Conservation (phyloP, 2,797 vertebrate genomes). For the Xiphophorus birchmanni region DNA sequence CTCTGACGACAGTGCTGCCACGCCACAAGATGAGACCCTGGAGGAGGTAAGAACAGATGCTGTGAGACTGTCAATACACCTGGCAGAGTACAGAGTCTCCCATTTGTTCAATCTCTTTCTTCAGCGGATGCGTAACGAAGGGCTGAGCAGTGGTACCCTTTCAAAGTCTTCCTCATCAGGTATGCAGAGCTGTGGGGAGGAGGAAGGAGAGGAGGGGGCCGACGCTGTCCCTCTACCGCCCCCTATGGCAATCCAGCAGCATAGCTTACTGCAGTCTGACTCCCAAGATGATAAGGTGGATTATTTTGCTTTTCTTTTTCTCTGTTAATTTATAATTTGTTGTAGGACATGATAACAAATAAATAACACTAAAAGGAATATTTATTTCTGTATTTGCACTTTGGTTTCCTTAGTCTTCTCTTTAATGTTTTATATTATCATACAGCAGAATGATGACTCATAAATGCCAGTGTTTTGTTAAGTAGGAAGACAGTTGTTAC, state of each 20-base stretch:
- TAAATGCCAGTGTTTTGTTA: neutral
- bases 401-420: neutral
- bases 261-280: constrained; percentile 95
- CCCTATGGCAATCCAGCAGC: constrained; percentile 99
- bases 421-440: neutral
- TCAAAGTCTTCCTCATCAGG: constrained; percentile 98
- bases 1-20: constrained; percentile 91
- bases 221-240: constrained; percentile 94
- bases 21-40: constrained; percentile 92
- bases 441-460: neutral
- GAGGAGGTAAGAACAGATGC: constrained; percentile 85
- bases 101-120: constrained; percentile 8
- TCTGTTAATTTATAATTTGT: neutral
- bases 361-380: neutral
- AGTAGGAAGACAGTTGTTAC: neutral
- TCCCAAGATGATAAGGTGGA: constrained; percentile 97
- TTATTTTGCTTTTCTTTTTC: neutral
- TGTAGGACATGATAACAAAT: neutral
- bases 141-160: constrained; percentile 95
- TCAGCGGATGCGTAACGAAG: constrained; percentile 93
- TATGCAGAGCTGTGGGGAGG: constrained; percentile 98
- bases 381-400: neutral
- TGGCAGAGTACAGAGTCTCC: accelerated
- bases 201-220: constrained; percentile 94
- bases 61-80: neutral